Conservation (phyloP, 1,140 invertebrate genomes). For the Nixonia krombeini region DNA sequence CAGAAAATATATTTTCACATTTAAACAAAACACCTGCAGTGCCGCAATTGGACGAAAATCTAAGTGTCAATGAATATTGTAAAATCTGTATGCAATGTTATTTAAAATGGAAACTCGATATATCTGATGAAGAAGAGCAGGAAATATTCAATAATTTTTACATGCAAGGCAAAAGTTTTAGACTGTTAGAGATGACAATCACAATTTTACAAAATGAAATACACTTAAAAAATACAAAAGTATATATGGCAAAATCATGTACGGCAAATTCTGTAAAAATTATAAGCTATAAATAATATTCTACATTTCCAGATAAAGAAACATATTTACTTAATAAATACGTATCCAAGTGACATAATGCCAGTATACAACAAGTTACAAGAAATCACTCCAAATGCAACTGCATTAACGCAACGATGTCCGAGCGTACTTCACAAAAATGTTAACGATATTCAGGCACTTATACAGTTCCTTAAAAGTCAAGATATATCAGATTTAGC, state of each 20-base stretch:
- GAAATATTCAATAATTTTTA: constrained; percentile 53
- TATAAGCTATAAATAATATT: neutral
- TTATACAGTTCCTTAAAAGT: constrained; percentile 67
- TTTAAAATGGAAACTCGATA: constrained; percentile 67
- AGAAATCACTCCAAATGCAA: constrained; percentile 60
- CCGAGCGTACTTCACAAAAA: constrained; percentile 70
- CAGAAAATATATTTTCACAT: constrained; percentile 64
- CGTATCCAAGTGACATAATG: constrained; percentile 69
- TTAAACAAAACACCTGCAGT: constrained; percentile 53
- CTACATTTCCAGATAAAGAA: constrained; percentile 26
- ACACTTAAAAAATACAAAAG: constrained; percentile 60
- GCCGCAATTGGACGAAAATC: constrained; percentile 58
- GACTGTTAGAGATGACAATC: constrained; percentile 67
- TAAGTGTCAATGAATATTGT: constrained; percentile 55
- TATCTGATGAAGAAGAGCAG: constrained; percentile 66
- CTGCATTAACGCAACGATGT: constrained; percentile 58
- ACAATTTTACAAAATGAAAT: constrained; percentile 68
- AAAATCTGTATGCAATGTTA: constrained; percentile 59
- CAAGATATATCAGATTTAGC: constrained; percentile 65
- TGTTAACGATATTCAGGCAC: constrained; percentile 60
- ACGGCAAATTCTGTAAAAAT: neutral
- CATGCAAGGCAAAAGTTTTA: constrained; percentile 67
- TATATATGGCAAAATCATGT: constrained; percentile 19
- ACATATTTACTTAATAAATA: constrained; percentile 41
- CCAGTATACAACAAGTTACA: constrained; percentile 66